Conservation (phyloP, 2,113 vertebrate genomes). For the Halichoerus grypus region DNA sequence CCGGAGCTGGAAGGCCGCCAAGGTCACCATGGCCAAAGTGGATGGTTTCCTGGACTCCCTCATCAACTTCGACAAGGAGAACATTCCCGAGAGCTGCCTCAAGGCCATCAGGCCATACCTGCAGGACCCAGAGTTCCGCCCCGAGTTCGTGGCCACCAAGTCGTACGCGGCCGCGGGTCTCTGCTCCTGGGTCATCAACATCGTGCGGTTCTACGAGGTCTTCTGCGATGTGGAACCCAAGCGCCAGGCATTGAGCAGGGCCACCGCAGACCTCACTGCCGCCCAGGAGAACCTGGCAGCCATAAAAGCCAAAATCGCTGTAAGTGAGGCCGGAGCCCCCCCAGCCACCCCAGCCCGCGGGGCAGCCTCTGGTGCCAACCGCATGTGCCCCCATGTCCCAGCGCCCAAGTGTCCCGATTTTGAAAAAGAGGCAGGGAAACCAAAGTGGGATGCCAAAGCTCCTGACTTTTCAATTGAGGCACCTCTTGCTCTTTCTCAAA, state of each 20-base stretch:
- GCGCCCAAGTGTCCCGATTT: fast-evolving
- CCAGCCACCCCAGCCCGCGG: fast-evolving
- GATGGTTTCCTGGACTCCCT: slow-evolving; percentile 95
- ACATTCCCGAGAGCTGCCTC: slow-evolving; percentile 95
- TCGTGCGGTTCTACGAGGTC: slow-evolving; percentile 92
- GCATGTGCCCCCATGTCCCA: background rate
- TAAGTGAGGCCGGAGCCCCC: slow-evolving; percentile 85
- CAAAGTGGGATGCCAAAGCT: background rate
- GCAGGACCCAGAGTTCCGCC: slow-evolving; percentile 93
- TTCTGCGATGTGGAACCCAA: slow-evolving; percentile 97
- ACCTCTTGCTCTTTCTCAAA: background rate
- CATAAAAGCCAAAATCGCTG: slow-evolving; percentile 94
- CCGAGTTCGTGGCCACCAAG: slow-evolving; percentile 93
- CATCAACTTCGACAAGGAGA: slow-evolving; percentile 95
- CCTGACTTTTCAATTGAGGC: background rate
- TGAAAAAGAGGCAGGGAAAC: background rate
- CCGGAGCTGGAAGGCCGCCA: slow-evolving; percentile 97
- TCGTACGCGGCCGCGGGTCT: slow-evolving; percentile 93
- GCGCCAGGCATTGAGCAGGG: slow-evolving; percentile 92
- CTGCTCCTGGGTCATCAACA: slow-evolving; percentile 98
- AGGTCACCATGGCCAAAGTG: slow-evolving; percentile 93
- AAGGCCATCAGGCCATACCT: slow-evolving; percentile 95
- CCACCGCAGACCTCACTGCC: slow-evolving; percentile 91
- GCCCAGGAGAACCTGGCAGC: slow-evolving; percentile 94
- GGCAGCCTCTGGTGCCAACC: too few relatives aligned